Evolutionary conservation across 1,140 invertebrate genomes (phyloP), one percentile per base, ranked within the genome.

Genomic region (Medauroidea extradentata): DNA sequence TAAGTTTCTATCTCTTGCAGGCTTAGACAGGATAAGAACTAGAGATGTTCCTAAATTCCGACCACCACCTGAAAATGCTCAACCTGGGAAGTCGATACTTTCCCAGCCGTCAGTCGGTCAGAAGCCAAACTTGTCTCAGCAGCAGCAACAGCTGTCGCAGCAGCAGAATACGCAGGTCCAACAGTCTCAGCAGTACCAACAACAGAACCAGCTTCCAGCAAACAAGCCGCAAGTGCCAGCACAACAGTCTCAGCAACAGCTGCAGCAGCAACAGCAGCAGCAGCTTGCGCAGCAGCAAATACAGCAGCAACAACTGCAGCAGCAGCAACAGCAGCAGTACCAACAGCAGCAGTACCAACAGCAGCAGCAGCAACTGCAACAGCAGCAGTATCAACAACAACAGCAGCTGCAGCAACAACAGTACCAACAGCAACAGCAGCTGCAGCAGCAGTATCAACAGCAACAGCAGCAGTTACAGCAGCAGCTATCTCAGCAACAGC

Each of bases 1-100:
- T n/a, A n/a, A n/a, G n/a, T n/a, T n/a, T n/a, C n/a, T n/a, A n/a
- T n/a, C n/a, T 21, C 5, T 63, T 63, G 27, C 61, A 66, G 66
- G 63, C 52, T 62, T 67, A 53, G 64, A 68, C 60, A 65, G 61
- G 62, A 53, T 65, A 21, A 59, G 63, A 14, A 73, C 74, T 63
- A 69, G 77, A 4, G 73, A 79, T 62, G 74, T 78, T 67, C 74
- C 75, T 9, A 79, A 76, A 43, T 79, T 76, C 64, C 72, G 74
- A 42, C 75, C 76, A 27, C 75, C 78, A 5, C 69, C 73, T 0
- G 78, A 78, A 38, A 76, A 79, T 51, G 67, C 70, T 0, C 39
- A 72, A 13, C 73, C 77, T 0, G 65, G 55, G 0, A 79, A 78
- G 51, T 74, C 73, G 25, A 78, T 77, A 11, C 63, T 78, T 3